These are phyloP conservation scores for Melinaea marsaeus DNA, from an alignment of 2,888 invertebrate genomes.

Conservation along the genomic window DNA sequence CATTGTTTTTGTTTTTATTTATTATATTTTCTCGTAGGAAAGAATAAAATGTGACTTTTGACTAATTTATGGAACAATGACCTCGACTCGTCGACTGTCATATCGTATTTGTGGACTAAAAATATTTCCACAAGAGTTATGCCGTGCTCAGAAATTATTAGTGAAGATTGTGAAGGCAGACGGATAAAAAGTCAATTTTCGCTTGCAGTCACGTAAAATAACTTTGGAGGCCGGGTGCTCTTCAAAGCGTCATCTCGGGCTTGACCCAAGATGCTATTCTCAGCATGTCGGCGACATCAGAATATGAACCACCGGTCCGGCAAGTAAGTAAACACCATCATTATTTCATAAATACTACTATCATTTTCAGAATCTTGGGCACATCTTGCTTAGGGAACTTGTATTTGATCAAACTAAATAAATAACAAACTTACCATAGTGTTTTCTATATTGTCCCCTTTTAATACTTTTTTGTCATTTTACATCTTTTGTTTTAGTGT, in stretches of 20 bases:
- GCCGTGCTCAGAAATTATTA: constrained; percentile 53
- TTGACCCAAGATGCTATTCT: constrained; percentile 76
- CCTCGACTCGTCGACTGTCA: constrained; percentile 72
- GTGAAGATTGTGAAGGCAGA: constrained; percentile 56
- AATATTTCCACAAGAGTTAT: constrained; percentile 69
- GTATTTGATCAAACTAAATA: no score
- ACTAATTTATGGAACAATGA: constrained; percentile 70
- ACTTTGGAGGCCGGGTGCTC: constrained; percentile 69
- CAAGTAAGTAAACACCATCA: constrained; percentile 60
- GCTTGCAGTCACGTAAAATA: constrained; percentile 74
- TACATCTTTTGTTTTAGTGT: not conserved
- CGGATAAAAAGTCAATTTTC: constrained; percentile 70
- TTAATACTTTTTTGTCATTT: not conserved
- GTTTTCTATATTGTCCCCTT: not conserved
- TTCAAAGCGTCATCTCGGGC: constrained; percentile 73
- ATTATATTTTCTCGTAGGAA: constrained; percentile 62
- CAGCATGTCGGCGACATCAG: constrained; percentile 76
- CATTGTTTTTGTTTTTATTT: constrained; percentile 51
- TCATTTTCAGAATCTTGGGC: constrained; percentile 10
- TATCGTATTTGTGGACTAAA: constrained; percentile 69
- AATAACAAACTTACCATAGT: no score
- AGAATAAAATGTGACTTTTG: constrained; percentile 58
- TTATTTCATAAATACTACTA: constrained; percentile 10
- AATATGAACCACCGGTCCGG: constrained; percentile 74
- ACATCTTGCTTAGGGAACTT: constrained; percentile 5